These are phyloP conservation scores for Polyommatus icarus DNA, from an alignment of 2,888 invertebrate genomes.

Conservation along the genomic window DNA sequence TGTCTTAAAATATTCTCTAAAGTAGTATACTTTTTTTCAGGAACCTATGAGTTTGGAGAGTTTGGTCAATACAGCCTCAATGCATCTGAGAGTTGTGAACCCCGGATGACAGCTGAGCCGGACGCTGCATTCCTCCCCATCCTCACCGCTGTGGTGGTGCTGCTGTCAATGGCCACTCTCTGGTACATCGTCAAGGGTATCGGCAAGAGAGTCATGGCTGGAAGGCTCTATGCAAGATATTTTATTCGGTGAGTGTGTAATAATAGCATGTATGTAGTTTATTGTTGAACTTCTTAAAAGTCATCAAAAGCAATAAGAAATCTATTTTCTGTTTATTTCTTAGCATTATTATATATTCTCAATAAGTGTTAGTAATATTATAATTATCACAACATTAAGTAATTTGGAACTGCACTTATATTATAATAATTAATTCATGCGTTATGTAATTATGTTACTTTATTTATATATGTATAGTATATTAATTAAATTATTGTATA, in stretches of 20 bases:
- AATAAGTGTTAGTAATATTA: no score
- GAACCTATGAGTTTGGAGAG: slow-evolving; percentile 65
- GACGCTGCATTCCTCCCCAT: slow-evolving; percentile 72
- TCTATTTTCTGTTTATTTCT: no score
- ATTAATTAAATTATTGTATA: no score
- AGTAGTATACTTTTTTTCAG: slow-evolving; percentile 46
- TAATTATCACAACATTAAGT: no score
- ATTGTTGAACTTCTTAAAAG: no score
- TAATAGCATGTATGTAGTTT: no score
- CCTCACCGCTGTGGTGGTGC: slow-evolving; percentile 65
- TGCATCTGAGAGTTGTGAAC: slow-evolving; percentile 54
- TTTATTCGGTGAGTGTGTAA: slow-evolving; percentile 60
- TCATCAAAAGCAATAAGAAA: no score
- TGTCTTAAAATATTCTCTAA: not conserved
- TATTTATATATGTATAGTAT: no score
- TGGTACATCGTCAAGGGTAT: slow-evolving; percentile 75
- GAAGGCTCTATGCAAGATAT: slow-evolving; percentile 65
- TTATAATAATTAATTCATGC: no score
- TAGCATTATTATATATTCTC: no score
- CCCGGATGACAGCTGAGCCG: slow-evolving; percentile 70
- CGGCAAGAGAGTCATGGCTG: slow-evolving; percentile 65
- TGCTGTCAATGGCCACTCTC: slow-evolving; percentile 72
- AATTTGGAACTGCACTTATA: no score
- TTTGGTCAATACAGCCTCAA: slow-evolving; percentile 69
- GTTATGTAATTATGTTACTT: no score